Evolutionary conservation across 2,797 vertebrate species (phyloP), one percentile per base, ranked within the genome.

Genomic region (Galago senegalensis): DNA sequence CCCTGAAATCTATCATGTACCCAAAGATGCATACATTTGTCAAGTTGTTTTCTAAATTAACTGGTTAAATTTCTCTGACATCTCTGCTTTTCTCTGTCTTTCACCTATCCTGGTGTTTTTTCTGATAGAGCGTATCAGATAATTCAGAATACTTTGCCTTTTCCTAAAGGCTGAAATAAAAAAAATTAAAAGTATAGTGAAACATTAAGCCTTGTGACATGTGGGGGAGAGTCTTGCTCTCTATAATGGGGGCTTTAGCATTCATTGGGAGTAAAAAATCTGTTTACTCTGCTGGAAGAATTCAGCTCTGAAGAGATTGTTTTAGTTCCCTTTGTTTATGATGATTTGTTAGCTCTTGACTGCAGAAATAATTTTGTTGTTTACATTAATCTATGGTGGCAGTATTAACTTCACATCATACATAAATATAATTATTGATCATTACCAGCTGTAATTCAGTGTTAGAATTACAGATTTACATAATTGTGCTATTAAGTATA

Each of bases 371-470:
- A 98, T 98, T 98, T 98, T 98, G 98, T 98, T 98, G 98, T 98
- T 99, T 99, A 98, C 97, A 98, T 99, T 99, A 98, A 99, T 99
- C 98, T 98, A 97, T 98, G 98, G 93, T 98, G 98, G 98, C 98
- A 98, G 97, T 98, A 98, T 98, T 98, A 99, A 98, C 98, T 98
- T 98, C 97, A 96, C 98, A 98, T 99, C 98, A 98, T 98, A 98
- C 98, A 98, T 98, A 99, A 99, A 98, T 98, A 98, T 98, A 98
- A 99, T 98, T 99, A 99, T 99, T 99, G 98, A 99, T 98, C 98
- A 99, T 99, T 99, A 99, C 98, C 98, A 99, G 98, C 98, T 98
- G 98, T 98, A 98, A 98, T 98, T 98, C 98, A 98, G 97, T 98
- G 98, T 98, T 98, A 98, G 98, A 99, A 98, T 98, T 99, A 98